Evolutionary conservation across 2,797 vertebrate genomes (phyloP), one percentile per base, ranked within the genome.

Genomic region (Anguilla pacifica): DNA sequence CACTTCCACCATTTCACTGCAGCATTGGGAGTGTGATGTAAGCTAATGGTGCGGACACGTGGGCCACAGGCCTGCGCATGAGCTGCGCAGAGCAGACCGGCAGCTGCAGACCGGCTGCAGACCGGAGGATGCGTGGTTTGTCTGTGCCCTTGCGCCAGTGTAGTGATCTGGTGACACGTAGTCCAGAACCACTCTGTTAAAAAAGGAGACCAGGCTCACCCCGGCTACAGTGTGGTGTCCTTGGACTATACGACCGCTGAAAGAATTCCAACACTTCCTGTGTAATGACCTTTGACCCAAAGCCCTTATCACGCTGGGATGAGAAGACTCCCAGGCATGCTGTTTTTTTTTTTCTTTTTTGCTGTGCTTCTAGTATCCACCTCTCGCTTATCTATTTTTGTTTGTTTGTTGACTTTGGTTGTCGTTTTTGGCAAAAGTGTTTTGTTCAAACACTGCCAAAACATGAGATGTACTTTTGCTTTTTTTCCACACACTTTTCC

Each of bases 181-280:
- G 57, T 28, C 55, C 49, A 0, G 67, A 79, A 55, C 25, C 83
- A 31, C 49, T 53, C 2, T 31, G 1, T 55, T n/a, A 1, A 46
- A 46, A 46, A 28, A 19, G 28, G 22, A 83, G 49, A 31, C 51
- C 10, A 11, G n/a, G n/a, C 13, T 57, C 17, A n/a, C 22, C n/a
- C 43, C 87, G 86, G 88, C 90, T 91, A 51, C 87, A 43, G 93
- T 93, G 95, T 93, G 95, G 94, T 88, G 92, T 94, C 93, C 93
- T 91, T 94, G 87, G 89, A 59, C 89, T 85, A 87, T 85, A 89
- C 92, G 87, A 83, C 86, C 91, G 92, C 90, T 86, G 4, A 89
- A 92, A 92, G 90, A 93, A 94, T 94, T 93, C 91, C 92, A 90
- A 90, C 93, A 93, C 92, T 95, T 96, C 95, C 95, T 96, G 92